phyloP scores from a whole-genome alignment of 2,888 invertebrate genomes.

The Sisyra nigra region DNA sequence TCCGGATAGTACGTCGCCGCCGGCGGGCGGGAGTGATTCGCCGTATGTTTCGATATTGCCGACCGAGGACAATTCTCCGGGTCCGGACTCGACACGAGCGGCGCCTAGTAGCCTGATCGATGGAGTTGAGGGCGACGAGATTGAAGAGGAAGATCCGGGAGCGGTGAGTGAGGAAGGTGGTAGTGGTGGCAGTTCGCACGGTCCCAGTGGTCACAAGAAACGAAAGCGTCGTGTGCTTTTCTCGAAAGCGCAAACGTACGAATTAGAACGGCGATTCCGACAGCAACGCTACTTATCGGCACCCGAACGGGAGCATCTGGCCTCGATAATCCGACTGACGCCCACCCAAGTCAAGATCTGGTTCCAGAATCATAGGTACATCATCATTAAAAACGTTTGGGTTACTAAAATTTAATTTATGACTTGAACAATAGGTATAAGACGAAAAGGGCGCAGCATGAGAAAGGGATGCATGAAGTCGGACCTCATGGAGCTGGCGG shows the following conservation, averaged over 20 bases:
- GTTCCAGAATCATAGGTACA: conserved; percentile 90
- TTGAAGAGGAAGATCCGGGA: conserved; percentile 27
- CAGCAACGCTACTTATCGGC: conserved; percentile 95
- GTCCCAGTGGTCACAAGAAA: conserved; percentile 50
- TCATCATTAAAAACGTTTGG: neutral
- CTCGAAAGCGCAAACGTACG: conserved; percentile 94
- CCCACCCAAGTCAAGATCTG: conserved; percentile 98
- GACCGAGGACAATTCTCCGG: conserved; percentile 15
- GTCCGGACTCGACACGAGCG: conserved; percentile 25
- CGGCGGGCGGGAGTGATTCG: conserved; percentile 46
- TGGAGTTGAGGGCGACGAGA: conserved; percentile 34
- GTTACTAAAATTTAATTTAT: no score
- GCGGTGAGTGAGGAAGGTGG: conserved; percentile 19
- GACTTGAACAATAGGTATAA: no score
- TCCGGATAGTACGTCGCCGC: conserved; percentile 76
- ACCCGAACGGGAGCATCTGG: conserved; percentile 92
- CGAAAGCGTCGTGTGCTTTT: conserved; percentile 92
- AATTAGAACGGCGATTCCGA: conserved; percentile 83
- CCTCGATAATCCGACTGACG: conserved; percentile 84
- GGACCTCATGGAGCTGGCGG: conserved; percentile 25
- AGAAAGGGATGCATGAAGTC: conserved; percentile 63
- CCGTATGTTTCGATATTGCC: conserved; percentile 25
- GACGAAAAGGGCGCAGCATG: conserved; percentile 93
- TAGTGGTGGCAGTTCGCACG: conserved; percentile 9
- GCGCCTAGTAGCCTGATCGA: conserved; percentile 25